Evolutionary conservation across 2,888 invertebrate genomes (phyloP).

Genomic region (Bembecia ichneumoniformis): DNA sequence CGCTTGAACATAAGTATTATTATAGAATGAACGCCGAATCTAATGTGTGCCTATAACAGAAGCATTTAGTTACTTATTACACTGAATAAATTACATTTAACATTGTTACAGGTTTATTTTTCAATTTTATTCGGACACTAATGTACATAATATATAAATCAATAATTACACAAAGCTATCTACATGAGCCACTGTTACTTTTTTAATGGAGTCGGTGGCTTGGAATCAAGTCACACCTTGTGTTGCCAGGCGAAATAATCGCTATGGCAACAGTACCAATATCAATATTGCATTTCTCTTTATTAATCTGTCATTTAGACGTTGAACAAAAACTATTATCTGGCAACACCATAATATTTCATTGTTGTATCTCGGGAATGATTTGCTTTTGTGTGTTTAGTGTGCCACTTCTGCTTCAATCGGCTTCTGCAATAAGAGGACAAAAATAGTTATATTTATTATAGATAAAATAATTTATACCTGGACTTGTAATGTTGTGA

Average conservation of each 20-base stretch:
- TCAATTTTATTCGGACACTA: slow-evolving; percentile 56
- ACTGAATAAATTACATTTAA: slow-evolving; percentile 9
- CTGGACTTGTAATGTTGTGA: no score
- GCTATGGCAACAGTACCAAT: background rate
- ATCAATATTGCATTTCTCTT: background rate
- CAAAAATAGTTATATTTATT: no score
- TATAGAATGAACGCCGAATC: slow-evolving; percentile 40
- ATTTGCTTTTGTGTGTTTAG: slow-evolving; percentile 58
- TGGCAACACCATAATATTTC: slow-evolving; percentile 30
- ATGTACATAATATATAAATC: slow-evolving; percentile 29
- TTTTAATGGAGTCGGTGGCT: slow-evolving; percentile 18
- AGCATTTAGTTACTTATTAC: slow-evolving; percentile 34
- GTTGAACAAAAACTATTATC: slow-evolving; percentile 14
- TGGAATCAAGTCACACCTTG: slow-evolving; percentile 1
- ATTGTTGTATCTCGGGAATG: slow-evolving; percentile 58
- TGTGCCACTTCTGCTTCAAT: slow-evolving; percentile 42
- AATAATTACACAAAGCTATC: slow-evolving; percentile 72
- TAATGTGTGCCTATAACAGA: slow-evolving; percentile 41
- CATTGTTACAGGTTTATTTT: slow-evolving; percentile 19
- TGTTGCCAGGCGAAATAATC: background rate
- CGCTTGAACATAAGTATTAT: no score
- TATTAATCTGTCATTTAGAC: background rate
- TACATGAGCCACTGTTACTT: slow-evolving; percentile 65
- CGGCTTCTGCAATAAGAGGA: slow-evolving; percentile 39
- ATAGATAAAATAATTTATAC: no score